phyloP scores from a whole-genome alignment of 2,797 vertebrate genomes.

The Sebastes goodei region DNA sequence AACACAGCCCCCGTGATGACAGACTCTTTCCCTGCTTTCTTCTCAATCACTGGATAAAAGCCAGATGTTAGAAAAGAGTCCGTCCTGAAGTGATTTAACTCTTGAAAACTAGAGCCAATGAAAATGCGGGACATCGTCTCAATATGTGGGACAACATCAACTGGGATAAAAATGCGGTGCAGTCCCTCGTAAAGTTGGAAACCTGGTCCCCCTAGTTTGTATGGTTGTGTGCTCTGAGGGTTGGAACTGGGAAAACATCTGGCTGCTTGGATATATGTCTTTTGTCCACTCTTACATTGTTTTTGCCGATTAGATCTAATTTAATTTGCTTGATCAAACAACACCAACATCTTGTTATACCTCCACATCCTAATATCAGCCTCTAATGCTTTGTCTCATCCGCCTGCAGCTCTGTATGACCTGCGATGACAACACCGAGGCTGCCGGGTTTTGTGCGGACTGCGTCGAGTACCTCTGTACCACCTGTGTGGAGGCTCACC shows the following conservation, averaged over 20 bases:
- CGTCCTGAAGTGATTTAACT: too few relatives aligned
- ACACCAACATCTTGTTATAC: not conserved
- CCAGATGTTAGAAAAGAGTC: too few relatives aligned
- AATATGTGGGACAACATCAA: too few relatives aligned
- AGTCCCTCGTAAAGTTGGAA: too few relatives aligned
- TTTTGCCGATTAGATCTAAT: not conserved
- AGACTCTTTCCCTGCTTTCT: too few relatives aligned
- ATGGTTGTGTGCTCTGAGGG: not conserved
- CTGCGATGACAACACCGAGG: slow-evolving; percentile 94
- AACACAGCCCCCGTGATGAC: too few relatives aligned
- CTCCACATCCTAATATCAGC: not conserved
- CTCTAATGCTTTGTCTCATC: not conserved
- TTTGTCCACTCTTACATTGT: not conserved
- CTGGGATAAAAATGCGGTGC: too few relatives aligned
- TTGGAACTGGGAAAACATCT: too few relatives aligned
- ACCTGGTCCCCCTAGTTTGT: too few relatives aligned
- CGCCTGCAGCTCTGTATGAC: slow-evolving; percentile 89
- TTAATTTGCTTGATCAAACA: not conserved
- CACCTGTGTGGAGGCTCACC: slow-evolving; percentile 95
- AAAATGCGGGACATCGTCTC: too few relatives aligned
- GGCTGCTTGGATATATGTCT: not conserved
- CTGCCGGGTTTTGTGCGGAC: slow-evolving; percentile 93
- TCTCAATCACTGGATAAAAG: too few relatives aligned
- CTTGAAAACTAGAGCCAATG: too few relatives aligned
- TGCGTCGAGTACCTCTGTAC: slow-evolving; percentile 95